A percentile compares a stretch with the other conserved stretches of the same genome.
phyloP scores from a whole-genome alignment of 2,113 vertebrate species.

The Lampris megalopsis region DNA sequence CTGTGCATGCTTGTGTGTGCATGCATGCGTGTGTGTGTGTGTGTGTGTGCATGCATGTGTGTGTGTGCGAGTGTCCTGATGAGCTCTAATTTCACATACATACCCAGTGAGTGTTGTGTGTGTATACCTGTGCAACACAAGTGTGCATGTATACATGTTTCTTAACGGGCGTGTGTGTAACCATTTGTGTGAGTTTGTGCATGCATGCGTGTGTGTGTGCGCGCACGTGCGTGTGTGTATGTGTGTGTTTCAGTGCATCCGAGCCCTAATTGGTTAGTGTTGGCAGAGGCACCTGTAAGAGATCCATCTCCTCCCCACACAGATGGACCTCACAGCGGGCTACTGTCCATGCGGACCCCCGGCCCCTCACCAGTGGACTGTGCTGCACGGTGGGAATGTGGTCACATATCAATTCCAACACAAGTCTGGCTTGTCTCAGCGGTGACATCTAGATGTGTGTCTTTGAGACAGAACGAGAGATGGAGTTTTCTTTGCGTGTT shows the following conservation, averaged over 20 bases:
- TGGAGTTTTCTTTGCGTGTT: constrained; percentile 41
- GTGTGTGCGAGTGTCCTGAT: neutral
- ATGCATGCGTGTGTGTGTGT: neutral
- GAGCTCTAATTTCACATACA: too few species aligned
- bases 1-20: neutral
- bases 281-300: constrained; percentile 65
- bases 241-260: constrained; percentile 24
- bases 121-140: neutral
- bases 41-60: neutral
- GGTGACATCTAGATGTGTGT: constrained; percentile 63
- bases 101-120: neutral
- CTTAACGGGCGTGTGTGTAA: neutral
- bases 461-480: constrained; percentile 21
- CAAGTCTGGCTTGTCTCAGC: constrained; percentile 42
- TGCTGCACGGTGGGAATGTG: constrained; percentile 59
- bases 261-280: constrained; percentile 68
- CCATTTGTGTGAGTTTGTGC: neutral
- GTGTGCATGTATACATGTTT: too few species aligned
- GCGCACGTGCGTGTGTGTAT: constrained; percentile 15
- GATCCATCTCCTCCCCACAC: constrained; percentile 72
- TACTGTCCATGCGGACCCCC: constrained; percentile 50
- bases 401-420: constrained; percentile 65
- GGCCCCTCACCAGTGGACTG: constrained; percentile 52
- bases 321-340: constrained; percentile 73
- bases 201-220: neutral